A percentile compares a stretch with the other conserved stretches of the same genome.
phyloP scores from a whole-genome alignment of 2,888 invertebrate species.

The Pyrochroa serraticornis region DNA sequence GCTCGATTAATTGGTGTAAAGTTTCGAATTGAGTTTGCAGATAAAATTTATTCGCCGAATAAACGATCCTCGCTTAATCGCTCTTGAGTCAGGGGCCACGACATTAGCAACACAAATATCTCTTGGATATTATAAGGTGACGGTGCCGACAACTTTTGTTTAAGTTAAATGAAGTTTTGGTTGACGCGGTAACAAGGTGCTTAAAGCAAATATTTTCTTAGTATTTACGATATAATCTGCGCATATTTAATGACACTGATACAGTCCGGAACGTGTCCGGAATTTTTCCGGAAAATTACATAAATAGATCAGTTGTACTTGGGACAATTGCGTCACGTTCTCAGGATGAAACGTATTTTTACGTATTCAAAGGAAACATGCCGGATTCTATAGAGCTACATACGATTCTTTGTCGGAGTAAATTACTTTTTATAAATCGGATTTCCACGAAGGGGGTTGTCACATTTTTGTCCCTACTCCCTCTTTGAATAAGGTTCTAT shows the following conservation, averaged over 20 bases:
- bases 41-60: no score
- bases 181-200: conserved; percentile 7
- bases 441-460: conserved; percentile 1
- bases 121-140: no score
- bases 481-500: conserved; percentile 11
- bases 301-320: conserved; percentile 6
- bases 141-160: no score
- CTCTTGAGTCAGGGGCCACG: no score
- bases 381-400: conserved; percentile 12
- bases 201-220: conserved; percentile 23
- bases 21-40: no score
- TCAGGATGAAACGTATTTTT: not conserved
- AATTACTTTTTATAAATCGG: conserved; percentile 17
- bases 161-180: conserved; percentile 1
- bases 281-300: conserved; percentile 15
- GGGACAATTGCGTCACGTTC: conserved; percentile 6
- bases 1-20: no score
- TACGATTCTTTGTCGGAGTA: conserved; percentile 12
- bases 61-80: no score
- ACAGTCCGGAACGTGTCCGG: conserved; percentile 7
- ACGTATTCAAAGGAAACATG: conserved; percentile 5
- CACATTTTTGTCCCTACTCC: not conserved
- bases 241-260: conserved; percentile 14
- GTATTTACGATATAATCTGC: conserved; percentile 19
- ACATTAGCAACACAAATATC: no score